phyloP scores from a whole-genome alignment of 2,797 vertebrate genomes.

The Jordanella pulchra region DNA sequence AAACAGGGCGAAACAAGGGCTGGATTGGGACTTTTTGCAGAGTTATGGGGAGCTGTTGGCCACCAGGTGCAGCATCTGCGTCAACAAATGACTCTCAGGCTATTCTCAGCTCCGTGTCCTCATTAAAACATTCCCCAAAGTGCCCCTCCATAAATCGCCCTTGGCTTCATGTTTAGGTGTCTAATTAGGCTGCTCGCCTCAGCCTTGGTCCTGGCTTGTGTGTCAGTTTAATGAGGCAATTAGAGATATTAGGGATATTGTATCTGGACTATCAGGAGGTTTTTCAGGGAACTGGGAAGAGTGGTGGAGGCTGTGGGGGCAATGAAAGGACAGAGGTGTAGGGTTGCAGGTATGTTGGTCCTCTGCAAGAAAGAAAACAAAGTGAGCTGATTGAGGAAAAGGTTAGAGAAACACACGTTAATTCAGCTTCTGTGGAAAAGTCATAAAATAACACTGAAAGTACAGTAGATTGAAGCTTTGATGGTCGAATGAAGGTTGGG shows the following conservation, averaged over 20 bases:
- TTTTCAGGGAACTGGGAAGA: conserved; percentile 1
- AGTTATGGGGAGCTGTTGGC: neutral
- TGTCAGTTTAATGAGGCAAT: conserved; percentile 78
- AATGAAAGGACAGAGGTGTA: conserved; percentile 46
- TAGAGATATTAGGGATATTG: conserved; percentile 72
- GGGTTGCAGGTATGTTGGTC: conserved; percentile 38
- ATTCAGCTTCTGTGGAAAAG: neutral
- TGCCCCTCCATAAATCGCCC: conserved; percentile 74
- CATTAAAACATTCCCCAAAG: conserved; percentile 82
- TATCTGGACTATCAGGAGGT: conserved; percentile 62
- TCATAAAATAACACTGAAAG: neutral
- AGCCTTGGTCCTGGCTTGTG: conserved; percentile 60
- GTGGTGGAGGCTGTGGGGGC: conserved; percentile 41
- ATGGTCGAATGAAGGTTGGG: neutral
- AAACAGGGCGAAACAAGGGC: neutral
- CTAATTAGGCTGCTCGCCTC: conserved; percentile 75
- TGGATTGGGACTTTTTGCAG: neutral
- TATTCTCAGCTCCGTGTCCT: conserved; percentile 73
- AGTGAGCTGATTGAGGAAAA: neutral
- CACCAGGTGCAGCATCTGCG: conserved; percentile 3
- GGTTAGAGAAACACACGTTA: conserved; percentile 5
- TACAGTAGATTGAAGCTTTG: neutral
- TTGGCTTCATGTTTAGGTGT: conserved; percentile 75
- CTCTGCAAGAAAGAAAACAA: conserved; percentile 16
- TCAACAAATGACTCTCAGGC: conserved; percentile 59